Conservation (phyloP, 2,113 vertebrate genomes). For the Leucopsar rothschildi region DNA sequence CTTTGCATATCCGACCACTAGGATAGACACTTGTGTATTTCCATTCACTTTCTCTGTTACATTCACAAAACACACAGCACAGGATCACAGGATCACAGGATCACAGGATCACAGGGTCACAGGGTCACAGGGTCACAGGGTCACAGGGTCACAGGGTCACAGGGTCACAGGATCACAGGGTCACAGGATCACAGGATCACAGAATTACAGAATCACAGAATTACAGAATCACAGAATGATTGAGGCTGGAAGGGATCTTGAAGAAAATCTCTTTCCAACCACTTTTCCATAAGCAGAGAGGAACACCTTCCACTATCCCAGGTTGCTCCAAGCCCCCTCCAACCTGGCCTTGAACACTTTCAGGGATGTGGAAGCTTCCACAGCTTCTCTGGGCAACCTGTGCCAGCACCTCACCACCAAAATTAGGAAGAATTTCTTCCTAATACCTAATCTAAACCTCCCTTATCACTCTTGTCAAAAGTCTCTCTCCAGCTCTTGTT, state of each 20-base stretch:
- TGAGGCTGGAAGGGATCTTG: neutral
- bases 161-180: no score
- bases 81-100: neutral
- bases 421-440: neutral
- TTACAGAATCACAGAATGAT: neutral
- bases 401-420: neutral
- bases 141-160: no score
- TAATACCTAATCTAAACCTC: neutral
- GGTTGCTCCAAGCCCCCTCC: neutral
- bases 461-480: neutral
- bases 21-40: neutral
- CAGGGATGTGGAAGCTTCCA: neutral
- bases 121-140: no score
- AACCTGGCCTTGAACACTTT: neutral
- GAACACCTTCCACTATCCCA: neutral
- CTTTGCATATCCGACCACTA: neutral
- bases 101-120: neutral
- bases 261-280: no score
- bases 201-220: no score
- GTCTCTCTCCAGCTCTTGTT: neutral
- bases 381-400: neutral
- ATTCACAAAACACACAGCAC: neutral
- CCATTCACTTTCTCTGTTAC: neutral
- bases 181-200: no score
- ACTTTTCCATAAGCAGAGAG: neutral